Conservation (phyloP, 2,888 invertebrate genomes). For the Epistrophe grossulariae region DNA sequence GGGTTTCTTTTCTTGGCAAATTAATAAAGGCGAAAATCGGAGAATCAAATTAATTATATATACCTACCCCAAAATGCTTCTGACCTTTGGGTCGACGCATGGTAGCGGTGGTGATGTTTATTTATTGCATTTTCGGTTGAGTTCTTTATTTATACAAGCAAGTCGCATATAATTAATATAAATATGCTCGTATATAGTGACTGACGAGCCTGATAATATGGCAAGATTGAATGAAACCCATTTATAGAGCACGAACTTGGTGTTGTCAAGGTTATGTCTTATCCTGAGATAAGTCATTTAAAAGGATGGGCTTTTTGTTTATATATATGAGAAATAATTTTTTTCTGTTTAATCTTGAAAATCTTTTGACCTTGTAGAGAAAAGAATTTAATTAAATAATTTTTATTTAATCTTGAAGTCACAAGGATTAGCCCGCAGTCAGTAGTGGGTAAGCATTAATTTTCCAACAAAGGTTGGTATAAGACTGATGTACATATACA, state of each 20-base stretch:
- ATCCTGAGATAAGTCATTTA: not conserved
- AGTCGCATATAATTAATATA: slow-evolving; percentile 24
- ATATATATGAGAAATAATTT: not conserved
- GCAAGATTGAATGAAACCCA: slow-evolving; percentile 34
- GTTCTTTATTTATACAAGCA: not conserved
- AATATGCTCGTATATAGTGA: not conserved
- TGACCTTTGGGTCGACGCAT: slow-evolving; percentile 49
- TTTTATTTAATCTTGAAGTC: not conserved
- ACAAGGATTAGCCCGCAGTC: not conserved
- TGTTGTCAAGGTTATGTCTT: slow-evolving; percentile 16
- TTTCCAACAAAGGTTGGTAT: not conserved
- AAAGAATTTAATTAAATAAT: not conserved
- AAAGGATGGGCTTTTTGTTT: slow-evolving; percentile 3
- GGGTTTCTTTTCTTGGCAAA: not conserved
- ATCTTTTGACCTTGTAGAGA: not conserved
- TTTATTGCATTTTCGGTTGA: slow-evolving; percentile 53
- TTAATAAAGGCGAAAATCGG: not conserved
- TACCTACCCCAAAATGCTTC: slow-evolving; percentile 1
- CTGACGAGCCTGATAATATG: slow-evolving; percentile 33
- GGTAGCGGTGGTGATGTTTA: slow-evolving; percentile 24
- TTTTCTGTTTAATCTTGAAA: not conserved
- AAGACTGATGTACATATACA: not conserved
- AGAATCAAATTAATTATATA: slow-evolving; percentile 54
- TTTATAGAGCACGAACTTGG: slow-evolving; percentile 17
- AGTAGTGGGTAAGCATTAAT: not conserved